Conservation (phyloP, 37 sponge, comb jelly and placozoan genomes). For the Spongilla lacustris region DNA sequence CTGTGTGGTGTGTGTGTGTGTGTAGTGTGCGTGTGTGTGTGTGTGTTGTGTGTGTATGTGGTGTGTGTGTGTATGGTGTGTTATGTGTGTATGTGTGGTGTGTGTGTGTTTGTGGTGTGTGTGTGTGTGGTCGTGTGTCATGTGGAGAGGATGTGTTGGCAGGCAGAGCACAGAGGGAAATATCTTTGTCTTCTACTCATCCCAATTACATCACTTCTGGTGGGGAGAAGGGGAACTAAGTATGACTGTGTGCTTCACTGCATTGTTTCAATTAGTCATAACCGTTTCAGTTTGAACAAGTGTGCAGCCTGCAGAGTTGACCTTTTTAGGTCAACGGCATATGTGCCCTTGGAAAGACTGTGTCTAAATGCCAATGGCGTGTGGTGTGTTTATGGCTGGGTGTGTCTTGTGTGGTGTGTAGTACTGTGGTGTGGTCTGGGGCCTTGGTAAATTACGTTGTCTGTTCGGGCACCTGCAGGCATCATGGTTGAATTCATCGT, state of each 20-base stretch:
- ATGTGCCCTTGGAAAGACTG: neutral
- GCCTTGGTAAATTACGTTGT: no score
- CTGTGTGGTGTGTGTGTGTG: neutral
- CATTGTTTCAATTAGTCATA: neutral
- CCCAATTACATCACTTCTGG: neutral
- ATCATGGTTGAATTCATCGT: constrained; percentile 57
- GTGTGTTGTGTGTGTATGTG: neutral
- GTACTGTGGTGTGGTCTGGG: neutral
- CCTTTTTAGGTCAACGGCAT: neutral
- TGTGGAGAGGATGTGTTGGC: neutral
- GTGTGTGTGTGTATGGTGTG: constrained; percentile 13
- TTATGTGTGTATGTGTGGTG: constrained; percentile 17
- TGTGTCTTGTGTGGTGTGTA: neutral
- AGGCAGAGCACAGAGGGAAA: no score
- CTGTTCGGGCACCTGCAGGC: constrained; percentile 2
- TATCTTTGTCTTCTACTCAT: neutral
- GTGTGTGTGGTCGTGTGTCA: neutral
- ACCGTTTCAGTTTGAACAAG: neutral
- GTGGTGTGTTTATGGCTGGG: neutral
- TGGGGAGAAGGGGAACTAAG: neutral
- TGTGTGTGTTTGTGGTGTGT: neutral
- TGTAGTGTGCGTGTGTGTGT: no score
- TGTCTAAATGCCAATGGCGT: neutral
- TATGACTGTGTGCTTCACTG: neutral
- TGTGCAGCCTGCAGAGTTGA: neutral